Percentiles rank a stretch among this genome's conserved stretches.
phyloP scores from a whole-genome alignment of 2,113 vertebrate genomes.

The Limnothrissa miodon region DNA sequence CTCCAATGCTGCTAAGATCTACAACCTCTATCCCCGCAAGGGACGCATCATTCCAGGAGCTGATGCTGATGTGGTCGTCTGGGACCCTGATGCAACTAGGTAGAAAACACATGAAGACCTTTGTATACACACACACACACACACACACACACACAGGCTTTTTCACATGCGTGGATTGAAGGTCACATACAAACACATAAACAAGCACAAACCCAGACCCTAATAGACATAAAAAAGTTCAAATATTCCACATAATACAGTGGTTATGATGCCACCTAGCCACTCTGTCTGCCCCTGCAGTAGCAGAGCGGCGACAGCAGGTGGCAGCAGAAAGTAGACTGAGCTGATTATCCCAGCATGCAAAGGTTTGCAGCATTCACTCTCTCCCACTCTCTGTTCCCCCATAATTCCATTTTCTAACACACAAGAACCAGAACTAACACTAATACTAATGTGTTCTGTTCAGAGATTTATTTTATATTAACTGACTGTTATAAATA shows the following conservation, averaged over 20 bases:
- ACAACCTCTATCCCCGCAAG: constrained; percentile 96
- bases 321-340: not conserved
- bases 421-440: not conserved
- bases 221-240: not conserved
- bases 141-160: not conserved
- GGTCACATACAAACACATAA: not conserved
- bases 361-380: not conserved
- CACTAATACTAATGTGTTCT: not conserved
- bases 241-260: not conserved
- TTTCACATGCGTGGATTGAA: not conserved
- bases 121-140: constrained; percentile 1
- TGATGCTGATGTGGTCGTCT: constrained; percentile 92
- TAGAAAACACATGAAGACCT: constrained; percentile 51
- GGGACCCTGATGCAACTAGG: constrained; percentile 95
- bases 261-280: not conserved
- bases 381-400: not conserved
- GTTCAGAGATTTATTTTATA: not conserved
- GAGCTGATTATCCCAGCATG: not conserved
- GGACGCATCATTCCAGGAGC: constrained; percentile 92
- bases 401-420: not conserved
- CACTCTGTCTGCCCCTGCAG: not conserved
- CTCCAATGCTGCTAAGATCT: constrained; percentile 93
- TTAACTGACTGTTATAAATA: not conserved
- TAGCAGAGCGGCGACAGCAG: not conserved
- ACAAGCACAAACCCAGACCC: not conserved